These are phyloP conservation scores for Cinclus cinclus DNA, from an alignment of 2,113 vertebrate species.

Conservation along the genomic window DNA sequence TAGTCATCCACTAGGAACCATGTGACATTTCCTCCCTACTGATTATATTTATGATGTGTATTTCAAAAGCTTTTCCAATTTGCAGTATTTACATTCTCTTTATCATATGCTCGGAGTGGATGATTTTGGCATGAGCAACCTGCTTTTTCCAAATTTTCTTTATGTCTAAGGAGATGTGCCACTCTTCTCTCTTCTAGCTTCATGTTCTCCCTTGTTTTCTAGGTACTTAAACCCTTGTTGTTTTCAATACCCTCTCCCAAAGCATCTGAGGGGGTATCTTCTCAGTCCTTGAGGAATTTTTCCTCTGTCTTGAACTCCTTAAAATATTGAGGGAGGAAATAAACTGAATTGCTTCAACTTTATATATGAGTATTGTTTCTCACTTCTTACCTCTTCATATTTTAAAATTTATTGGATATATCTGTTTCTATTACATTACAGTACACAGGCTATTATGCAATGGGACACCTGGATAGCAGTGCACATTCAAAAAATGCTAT, in stretches of 20 bases:
- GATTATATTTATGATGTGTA: background rate
- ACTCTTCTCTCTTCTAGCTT: background rate
- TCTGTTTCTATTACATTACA: background rate
- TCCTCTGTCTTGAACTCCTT: background rate
- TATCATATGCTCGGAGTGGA: conserved; percentile 17
- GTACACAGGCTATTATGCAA: background rate
- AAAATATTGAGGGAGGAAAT: background rate
- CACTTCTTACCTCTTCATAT: background rate
- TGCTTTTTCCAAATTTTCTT: background rate
- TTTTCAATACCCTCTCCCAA: background rate
- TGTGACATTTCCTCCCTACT: background rate
- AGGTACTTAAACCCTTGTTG: background rate
- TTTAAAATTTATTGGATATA: background rate
- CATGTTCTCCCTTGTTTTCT: background rate
- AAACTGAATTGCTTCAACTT: background rate
- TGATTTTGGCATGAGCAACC: background rate
- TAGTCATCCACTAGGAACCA: conserved; percentile 14
- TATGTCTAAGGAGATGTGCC: background rate
- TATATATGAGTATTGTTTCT: background rate
- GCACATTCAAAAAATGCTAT: background rate
- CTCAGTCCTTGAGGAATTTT: background rate
- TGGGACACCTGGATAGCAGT: background rate
- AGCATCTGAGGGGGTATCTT: background rate
- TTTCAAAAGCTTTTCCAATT: conserved; percentile 26
- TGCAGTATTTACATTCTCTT: background rate